Evolutionary conservation across 2,888 invertebrate species (phyloP).

Genomic region (Megaustenia siamemsis): DNA sequence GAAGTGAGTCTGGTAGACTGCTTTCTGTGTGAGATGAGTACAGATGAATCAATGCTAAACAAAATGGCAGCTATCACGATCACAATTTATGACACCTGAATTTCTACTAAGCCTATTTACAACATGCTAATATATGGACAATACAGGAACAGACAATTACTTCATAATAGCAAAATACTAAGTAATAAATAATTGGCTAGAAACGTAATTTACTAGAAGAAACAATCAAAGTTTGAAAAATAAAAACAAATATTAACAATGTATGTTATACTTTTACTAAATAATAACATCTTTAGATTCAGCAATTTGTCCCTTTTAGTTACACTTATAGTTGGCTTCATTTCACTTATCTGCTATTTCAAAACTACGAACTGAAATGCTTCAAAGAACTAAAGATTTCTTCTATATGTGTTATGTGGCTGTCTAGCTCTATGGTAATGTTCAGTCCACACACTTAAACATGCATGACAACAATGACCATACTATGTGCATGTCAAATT

Average conservation of each 20-base stretch:
- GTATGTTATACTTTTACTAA: too few species aligned
- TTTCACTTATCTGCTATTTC: background rate
- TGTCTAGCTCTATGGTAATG: background rate
- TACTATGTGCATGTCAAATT: too few species aligned
- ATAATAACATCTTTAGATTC: too few species aligned
- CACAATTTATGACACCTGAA: constrained; percentile 34
- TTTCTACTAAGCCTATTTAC: constrained; percentile 36
- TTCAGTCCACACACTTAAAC: too few species aligned
- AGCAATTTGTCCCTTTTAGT: too few species aligned
- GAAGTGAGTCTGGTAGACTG: constrained; percentile 43
- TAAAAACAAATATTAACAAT: too few species aligned
- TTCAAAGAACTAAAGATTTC: too few species aligned
- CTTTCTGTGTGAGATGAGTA: constrained; percentile 46
- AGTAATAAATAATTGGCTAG: background rate
- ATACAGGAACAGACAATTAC: constrained; percentile 2
- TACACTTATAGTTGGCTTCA: too few species aligned
- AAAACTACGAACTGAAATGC: background rate
- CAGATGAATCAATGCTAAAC: constrained; percentile 23
- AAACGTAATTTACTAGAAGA: background rate
- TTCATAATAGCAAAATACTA: constrained; percentile 5
- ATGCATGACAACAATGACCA: too few species aligned
- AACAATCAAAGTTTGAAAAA: background rate
- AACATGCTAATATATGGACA: constrained; percentile 32
- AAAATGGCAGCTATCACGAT: constrained; percentile 32
- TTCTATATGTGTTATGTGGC: background rate